phyloP scores from a whole-genome alignment of 2,113 vertebrate species.

The Cricetomys ansorgei region DNA sequence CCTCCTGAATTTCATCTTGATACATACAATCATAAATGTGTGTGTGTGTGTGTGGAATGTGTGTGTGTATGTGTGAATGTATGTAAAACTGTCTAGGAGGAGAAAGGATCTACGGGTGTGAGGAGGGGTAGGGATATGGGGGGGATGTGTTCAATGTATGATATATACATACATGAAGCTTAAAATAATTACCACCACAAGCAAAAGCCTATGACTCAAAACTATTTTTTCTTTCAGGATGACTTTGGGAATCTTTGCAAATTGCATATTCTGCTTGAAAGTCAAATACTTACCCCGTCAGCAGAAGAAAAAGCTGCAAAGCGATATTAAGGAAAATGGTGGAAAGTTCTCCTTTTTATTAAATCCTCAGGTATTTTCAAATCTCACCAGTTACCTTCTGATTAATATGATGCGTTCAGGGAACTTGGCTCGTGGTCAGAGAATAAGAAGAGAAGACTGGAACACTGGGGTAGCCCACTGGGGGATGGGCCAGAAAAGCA shows the following conservation, averaged over 20 bases:
- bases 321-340: constrained; percentile 86
- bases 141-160: too few relatives aligned
- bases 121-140: too few relatives aligned
- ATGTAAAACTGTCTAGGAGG: background rate
- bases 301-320: constrained; percentile 87
- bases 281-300: constrained; percentile 84
- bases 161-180: background rate
- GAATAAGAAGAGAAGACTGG: background rate
- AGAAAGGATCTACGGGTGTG: background rate
- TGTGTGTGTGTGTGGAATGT: background rate
- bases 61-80: background rate
- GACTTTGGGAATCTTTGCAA: constrained; percentile 85
- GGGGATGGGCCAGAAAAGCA: background rate
- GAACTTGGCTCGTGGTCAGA: background rate
- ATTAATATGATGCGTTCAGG: background rate
- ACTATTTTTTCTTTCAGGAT: constrained; percentile 72
- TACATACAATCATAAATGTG: background rate
- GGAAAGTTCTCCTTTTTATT: constrained; percentile 87
- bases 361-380: constrained; percentile 87
- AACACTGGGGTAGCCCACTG: background rate
- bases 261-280: constrained; percentile 87
- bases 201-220: background rate
- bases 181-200: background rate
- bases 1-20: background rate
- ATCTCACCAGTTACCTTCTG: background rate